Percentiles rank a stretch among this genome's conserved stretches.
Conservation (phyloP, 2,113 vertebrate genomes). For the Gobiocypris rarus region DNA sequence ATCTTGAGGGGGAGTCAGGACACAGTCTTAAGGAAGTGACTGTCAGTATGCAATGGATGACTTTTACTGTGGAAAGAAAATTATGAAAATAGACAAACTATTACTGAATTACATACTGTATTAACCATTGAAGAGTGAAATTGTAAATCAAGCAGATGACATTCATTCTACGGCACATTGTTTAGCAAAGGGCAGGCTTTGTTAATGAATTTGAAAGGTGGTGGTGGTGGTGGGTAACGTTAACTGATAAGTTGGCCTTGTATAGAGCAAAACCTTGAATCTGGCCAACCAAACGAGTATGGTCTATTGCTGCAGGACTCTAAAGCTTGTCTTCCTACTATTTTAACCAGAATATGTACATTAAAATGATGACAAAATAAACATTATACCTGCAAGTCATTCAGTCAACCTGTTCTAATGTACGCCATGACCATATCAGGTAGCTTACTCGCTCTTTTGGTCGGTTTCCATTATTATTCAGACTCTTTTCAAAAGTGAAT, state of each 20-base stretch:
- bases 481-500: conserved; percentile 68
- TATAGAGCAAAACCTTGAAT: conserved; percentile 63
- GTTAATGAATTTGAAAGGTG: conserved; percentile 48
- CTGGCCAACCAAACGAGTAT: conserved; percentile 69
- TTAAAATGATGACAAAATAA: conserved; percentile 63
- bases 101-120: conserved; percentile 64
- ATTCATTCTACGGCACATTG: conserved; percentile 72
- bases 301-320: conserved; percentile 87
- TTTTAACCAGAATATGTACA: conserved; percentile 77
- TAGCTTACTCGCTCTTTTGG: conserved; percentile 67
- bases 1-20: conserved; percentile 73
- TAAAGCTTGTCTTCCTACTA: conserved; percentile 98
- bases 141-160: conserved; percentile 54
- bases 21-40: conserved; percentile 75
- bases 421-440: conserved; percentile 69
- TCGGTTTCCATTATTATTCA: conserved; percentile 57
- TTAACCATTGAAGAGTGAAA: conserved; percentile 62
- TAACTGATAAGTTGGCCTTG: conserved; percentile 59
- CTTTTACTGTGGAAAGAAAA: conserved; percentile 74
- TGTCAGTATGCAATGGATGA: conserved; percentile 85
- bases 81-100: conserved; percentile 65
- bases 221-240: conserved; percentile 51
- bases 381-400: conserved; percentile 64
- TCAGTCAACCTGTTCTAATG: conserved; percentile 64
- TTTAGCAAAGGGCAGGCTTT: conserved; percentile 68